Conservation (phyloP, 2,113 vertebrate genomes). For the Suncus etruscus region DNA sequence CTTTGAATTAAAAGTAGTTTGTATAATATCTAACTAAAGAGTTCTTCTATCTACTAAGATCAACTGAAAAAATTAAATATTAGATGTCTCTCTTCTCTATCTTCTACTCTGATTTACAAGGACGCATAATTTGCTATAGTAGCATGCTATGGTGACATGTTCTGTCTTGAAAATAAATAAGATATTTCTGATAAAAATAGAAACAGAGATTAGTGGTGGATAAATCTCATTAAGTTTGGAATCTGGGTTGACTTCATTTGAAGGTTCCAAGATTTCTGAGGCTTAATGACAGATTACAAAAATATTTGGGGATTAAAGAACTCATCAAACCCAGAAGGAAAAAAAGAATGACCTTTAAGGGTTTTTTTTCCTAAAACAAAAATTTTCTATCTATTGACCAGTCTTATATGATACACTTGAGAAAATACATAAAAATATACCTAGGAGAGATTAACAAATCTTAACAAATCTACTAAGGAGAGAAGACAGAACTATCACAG, state of each 20-base stretch:
- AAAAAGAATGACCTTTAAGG: conserved; percentile 7
- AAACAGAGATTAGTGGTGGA: conserved; percentile 62
- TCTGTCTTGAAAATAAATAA: conserved; percentile 69
- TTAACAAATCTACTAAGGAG: background rate
- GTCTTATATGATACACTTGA: background rate
- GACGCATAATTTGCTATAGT: conserved; percentile 37
- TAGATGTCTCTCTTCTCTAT: background rate
- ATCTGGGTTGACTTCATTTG: conserved; percentile 53
- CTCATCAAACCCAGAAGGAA: conserved; percentile 36
- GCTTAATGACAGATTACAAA: conserved; percentile 60
- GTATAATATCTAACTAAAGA: background rate
- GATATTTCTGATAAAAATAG: conserved; percentile 73
- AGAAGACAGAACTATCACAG: background rate
- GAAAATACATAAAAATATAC: background rate
- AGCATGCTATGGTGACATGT: conserved; percentile 2
- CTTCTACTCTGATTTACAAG: background rate
- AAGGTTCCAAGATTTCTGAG: conserved; percentile 32
- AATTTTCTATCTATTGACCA: rapidly evolving
- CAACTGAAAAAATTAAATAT: background rate
- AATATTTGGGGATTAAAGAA: conserved; percentile 54
- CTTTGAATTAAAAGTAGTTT: conserved; percentile 18
- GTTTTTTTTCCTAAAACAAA: background rate
- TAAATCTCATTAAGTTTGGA: conserved; percentile 63
- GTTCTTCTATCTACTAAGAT: background rate
- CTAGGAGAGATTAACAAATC: too few relatives aligned